Percentiles rank a stretch among this genome's conserved stretches.
These are phyloP conservation scores for Pseudocheirus occidentalis DNA, from an alignment of 2,797 vertebrate genomes.

Conservation along the genomic window DNA sequence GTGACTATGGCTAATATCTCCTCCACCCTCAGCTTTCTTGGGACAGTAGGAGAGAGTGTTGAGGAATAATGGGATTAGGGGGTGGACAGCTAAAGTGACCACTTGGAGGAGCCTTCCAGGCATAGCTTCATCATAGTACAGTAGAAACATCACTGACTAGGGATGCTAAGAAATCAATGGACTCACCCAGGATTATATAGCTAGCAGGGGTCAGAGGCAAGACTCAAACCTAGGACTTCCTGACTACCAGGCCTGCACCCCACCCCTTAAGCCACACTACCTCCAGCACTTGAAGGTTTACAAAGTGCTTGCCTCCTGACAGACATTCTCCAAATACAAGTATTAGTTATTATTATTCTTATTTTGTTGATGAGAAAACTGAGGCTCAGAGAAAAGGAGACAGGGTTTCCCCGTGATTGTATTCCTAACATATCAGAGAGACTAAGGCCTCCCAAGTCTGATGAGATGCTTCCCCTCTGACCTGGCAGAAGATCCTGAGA, in stretches of 20 bases:
- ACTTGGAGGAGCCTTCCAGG: not conserved
- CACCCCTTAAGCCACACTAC: not conserved
- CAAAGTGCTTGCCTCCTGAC: no score
- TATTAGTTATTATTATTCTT: not conserved
- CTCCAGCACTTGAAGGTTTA: not conserved
- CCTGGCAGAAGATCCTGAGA: not conserved
- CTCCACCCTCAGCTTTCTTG: no score
- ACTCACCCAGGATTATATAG: not conserved
- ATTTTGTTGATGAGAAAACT: not conserved
- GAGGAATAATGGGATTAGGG: not conserved
- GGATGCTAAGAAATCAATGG: not conserved
- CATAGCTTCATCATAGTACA: not conserved
- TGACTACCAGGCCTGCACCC: not conserved
- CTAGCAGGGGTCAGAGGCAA: not conserved
- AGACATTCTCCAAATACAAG: not conserved
- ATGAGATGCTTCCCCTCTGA: not conserved
- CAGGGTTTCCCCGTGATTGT: not conserved
- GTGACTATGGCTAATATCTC: not conserved
- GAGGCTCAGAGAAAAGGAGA: not conserved
- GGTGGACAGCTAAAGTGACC: not conserved
- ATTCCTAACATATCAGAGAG: not conserved
- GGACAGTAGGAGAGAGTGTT: not conserved
- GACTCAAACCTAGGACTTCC: not conserved
- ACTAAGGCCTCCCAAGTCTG: not conserved
- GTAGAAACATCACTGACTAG: not conserved